phyloP scores from a whole-genome alignment of 2,113 vertebrate genomes.

The Rhinoderma darwinii region DNA sequence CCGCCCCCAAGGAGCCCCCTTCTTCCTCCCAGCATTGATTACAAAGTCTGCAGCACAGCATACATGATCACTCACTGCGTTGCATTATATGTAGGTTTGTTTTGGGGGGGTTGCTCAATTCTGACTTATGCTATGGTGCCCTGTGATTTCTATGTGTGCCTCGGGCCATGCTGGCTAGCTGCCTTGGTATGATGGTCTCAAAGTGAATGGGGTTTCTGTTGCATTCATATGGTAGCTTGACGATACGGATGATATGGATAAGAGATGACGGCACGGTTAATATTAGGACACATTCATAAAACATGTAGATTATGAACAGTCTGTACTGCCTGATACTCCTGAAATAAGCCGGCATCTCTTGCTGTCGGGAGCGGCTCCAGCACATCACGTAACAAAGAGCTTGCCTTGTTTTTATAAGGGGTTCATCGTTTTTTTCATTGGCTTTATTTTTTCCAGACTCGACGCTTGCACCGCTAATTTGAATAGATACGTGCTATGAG shows the following conservation, averaged over 20 bases:
- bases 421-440: neutral
- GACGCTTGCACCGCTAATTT: conserved; percentile 31
- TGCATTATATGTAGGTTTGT: too few relatives aligned
- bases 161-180: too few relatives aligned
- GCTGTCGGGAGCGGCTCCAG: neutral
- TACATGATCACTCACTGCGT: too few relatives aligned
- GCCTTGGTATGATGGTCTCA: too few relatives aligned
- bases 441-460: conserved; percentile 15
- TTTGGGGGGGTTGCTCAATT: too few relatives aligned
- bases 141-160: too few relatives aligned
- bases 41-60: too few relatives aligned
- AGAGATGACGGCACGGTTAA: neutral
- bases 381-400: neutral
- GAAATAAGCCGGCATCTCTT: neutral
- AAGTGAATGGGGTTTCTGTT: too few relatives aligned
- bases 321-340: neutral
- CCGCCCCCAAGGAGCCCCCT: too few relatives aligned
- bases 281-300: neutral
- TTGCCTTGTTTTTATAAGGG: neutral
- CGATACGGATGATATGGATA: neutral
- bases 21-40: too few relatives aligned
- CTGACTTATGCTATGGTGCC: too few relatives aligned
- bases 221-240: neutral
- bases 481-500: conserved; percentile 42
- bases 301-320: neutral